Percentiles rank a stretch among this genome's conserved stretches.
phyloP scores from a whole-genome alignment of 1,140 invertebrate species.

The Notospermus geniculatus region DNA sequence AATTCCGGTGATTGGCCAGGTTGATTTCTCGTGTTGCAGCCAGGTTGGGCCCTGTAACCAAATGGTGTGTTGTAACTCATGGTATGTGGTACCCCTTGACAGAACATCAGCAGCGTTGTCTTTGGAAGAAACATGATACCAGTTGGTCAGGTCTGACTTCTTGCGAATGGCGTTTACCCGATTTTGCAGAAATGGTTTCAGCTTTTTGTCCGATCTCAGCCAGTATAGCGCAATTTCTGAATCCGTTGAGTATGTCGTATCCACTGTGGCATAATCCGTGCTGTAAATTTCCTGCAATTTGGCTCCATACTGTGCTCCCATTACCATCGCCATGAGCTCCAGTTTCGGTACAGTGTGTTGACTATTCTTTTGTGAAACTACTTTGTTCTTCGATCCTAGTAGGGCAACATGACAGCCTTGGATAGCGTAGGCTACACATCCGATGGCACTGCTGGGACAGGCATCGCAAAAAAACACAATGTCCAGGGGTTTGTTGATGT shows the following conservation, averaged over 20 bases:
- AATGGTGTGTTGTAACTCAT: not conserved
- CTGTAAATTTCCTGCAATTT: not conserved
- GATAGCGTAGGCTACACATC: not conserved
- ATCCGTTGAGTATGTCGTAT: not conserved
- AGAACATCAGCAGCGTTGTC: not conserved
- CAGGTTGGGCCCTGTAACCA: not conserved
- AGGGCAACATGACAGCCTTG: not conserved
- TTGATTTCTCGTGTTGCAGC: not conserved
- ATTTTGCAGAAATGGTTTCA: not conserved
- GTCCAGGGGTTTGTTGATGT: not conserved
- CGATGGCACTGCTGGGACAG: not conserved
- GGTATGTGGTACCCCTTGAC: not conserved
- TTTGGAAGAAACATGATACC: not conserved
- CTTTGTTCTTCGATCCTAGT: constrained; percentile 1
- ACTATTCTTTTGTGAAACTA: not conserved
- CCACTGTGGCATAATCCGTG: not conserved
- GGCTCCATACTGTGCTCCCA: not conserved
- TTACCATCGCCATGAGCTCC: not conserved
- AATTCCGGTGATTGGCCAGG: too few species aligned
- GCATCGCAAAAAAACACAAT: constrained; percentile 2
- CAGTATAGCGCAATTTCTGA: not conserved
- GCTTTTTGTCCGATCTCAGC: constrained; percentile 5
- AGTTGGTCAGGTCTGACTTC: not conserved
- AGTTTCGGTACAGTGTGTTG: not conserved
- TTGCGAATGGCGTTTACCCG: not conserved